Percentiles rank a stretch among this genome's conserved stretches.
Conservation (phyloP, 2,797 vertebrate genomes). For the Bufotes viridis region DNA sequence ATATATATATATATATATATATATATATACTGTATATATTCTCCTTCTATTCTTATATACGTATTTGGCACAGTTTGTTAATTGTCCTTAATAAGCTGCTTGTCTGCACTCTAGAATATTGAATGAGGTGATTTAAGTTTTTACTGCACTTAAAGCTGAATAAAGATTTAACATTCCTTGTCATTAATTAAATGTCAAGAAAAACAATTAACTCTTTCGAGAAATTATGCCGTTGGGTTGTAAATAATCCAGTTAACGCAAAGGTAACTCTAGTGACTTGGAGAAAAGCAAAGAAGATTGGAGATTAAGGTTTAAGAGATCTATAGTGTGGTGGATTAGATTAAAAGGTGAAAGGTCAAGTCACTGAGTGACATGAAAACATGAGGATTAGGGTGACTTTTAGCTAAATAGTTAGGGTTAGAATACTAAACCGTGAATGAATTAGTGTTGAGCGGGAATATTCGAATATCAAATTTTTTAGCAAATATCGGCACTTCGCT, state of each 20-base stretch:
- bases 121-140: neutral
- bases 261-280: neutral
- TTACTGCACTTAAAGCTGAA: neutral
- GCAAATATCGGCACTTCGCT: too few relatives aligned
- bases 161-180: neutral
- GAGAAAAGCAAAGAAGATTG: neutral
- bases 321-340: neutral
- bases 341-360: slow-evolving; percentile 10
- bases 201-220: slow-evolving; percentile 29
- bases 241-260: neutral
- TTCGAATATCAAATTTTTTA: too few relatives aligned
- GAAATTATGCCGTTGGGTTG: neutral
- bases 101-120: neutral
- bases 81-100: neutral
- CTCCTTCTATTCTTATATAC: neutral
- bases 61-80: neutral
- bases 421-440: neutral
- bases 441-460: too few relatives aligned
- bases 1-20: too few relatives aligned
- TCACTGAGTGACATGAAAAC: neutral
- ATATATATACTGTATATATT: too few relatives aligned
- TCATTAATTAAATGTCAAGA: slow-evolving; percentile 20
- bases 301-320: slow-evolving; percentile 7
- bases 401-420: neutral
- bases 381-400: neutral